Evolutionary conservation across 2,888 invertebrate species (phyloP), one percentile per base, ranked within the genome.

Genomic region (Stomorhina lunata): DNA sequence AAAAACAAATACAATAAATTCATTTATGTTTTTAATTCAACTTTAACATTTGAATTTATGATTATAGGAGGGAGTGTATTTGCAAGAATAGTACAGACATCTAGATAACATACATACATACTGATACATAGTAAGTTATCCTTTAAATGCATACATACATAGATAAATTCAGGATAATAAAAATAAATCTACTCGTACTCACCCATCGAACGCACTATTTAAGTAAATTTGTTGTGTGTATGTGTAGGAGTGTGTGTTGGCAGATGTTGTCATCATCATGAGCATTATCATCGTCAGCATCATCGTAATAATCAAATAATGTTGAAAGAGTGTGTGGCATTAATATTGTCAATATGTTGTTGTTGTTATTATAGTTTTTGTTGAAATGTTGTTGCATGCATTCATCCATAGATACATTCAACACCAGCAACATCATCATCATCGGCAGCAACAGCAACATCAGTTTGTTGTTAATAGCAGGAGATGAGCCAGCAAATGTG

Each of bases 121-220:
- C 48, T 12, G 17, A 10, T 32, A 2, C 40, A 15, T 43, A n/a
- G n/a, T n/a, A n/a, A n/a, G n/a, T n/a, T n/a, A n/a, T n/a, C 10
- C 29, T 15, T 9, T 4, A 9, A 4, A 0, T 48, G 7, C 2
- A 4, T 50, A 15, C 32, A 7, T 20, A 34, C 34, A 25, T 15
- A 43, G 15, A 32, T 29, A 53, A 12, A 29, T 9, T 2, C 12
- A 55, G 29, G 29, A 27, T 25, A 0, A 50, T 20, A 50, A 53
- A 53, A 59, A 29, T 63, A 68, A 57, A 68, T 69, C 12, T 40
- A 72, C 63, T 25, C 17, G 29, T 72, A 72, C 72, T 82, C 45
- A 82, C 82, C 79, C 82, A 82, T 82, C 29, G 71, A 71, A 79
- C 82, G 82, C 82, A 82, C 82, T 82, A 27, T 4, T 12, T 17